Evolutionary conservation across 2,888 invertebrate species (phyloP), one percentile per base, ranked within the genome.

Genomic region (Muschampia plurimacula): DNA sequence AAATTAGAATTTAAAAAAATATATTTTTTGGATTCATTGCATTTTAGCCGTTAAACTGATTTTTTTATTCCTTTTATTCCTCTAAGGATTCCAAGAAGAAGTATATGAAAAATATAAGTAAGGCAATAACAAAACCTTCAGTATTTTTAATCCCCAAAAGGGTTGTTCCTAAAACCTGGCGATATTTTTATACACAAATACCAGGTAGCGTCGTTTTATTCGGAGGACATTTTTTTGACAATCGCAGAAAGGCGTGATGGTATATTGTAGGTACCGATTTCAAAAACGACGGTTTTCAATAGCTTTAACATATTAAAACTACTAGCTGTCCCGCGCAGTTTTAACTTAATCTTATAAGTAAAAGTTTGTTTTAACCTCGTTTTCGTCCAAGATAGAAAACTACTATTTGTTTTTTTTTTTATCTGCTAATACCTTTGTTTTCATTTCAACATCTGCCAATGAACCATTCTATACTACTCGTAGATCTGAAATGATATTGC

Each of bases 101-200:
- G n/a, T n/a, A n/a, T 60, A 60, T n/a, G 22, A 67, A 57, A 57
- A 28, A 59, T 52, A 44, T 75, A 52, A 52, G 15, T 28, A 28
- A 9, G 5, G 10, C n/a, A 78, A 74, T 74, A 64, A 66, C 77
- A 80, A 83, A 82, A 81, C 81, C 63, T 66, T 78, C 74, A 76
- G 77, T 60, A 68, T 60, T 77, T 73, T 87, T 52, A 88, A 87
- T 87, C 88, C 86, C 68, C 28, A 84, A 86, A 88, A 87, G 86
- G 87, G 87, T 87, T 84, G 80, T 80, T 80, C 79, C 74, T 77
- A 84, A 82, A 80, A 78, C 67, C 76, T 72, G 69, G 76, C 75
- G 46, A 67, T 74, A 57, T 60, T 59, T 73, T 72, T 70, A 67
- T 62, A 68, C 39, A 62, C 63, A 12, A 15, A n/a, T n/a, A 46